phyloP scores from a whole-genome alignment of 2,888 invertebrate species.

The Drosophila monieri region DNA sequence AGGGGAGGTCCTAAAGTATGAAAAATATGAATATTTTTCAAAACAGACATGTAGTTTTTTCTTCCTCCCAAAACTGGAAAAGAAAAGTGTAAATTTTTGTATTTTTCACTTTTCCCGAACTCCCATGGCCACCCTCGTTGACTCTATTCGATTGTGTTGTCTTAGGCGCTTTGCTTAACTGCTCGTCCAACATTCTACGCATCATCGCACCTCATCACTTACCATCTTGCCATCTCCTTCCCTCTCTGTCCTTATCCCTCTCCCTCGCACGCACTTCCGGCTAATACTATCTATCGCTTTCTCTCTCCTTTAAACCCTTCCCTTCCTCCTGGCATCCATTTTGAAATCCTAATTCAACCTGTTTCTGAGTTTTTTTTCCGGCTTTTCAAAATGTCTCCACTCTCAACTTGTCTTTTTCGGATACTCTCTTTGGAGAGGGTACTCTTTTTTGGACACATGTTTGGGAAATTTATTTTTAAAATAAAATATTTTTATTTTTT shows the following conservation, averaged over 20 bases:
- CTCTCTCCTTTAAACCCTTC: background rate
- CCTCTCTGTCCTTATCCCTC: background rate
- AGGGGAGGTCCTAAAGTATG: constrained; percentile 13
- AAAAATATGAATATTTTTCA: background rate
- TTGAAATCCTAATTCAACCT: constrained; percentile 33
- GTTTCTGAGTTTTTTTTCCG: constrained; percentile 16
- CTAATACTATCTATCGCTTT: constrained; percentile 3
- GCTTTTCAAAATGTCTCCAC: constrained; percentile 56
- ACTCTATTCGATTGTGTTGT: constrained; percentile 33
- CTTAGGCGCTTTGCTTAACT: constrained; percentile 38
- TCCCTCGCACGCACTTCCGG: background rate
- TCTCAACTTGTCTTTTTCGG: constrained; percentile 55
- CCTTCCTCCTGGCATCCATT: background rate
- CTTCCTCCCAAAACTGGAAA: background rate
- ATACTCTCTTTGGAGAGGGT: background rate
- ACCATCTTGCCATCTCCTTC: constrained; percentile 6
- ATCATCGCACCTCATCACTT: constrained; percentile 46
- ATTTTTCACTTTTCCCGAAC: background rate
- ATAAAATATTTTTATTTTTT: background rate
- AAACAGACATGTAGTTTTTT: background rate
- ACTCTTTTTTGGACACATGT: too few relatives aligned
- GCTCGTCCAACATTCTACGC: constrained; percentile 46
- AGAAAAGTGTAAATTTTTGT: background rate
- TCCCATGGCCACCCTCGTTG: constrained; percentile 2
- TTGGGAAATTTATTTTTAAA: too few relatives aligned